Conservation (phyloP, 1,140 invertebrate genomes). For the Homalodisca vitripennis region DNA sequence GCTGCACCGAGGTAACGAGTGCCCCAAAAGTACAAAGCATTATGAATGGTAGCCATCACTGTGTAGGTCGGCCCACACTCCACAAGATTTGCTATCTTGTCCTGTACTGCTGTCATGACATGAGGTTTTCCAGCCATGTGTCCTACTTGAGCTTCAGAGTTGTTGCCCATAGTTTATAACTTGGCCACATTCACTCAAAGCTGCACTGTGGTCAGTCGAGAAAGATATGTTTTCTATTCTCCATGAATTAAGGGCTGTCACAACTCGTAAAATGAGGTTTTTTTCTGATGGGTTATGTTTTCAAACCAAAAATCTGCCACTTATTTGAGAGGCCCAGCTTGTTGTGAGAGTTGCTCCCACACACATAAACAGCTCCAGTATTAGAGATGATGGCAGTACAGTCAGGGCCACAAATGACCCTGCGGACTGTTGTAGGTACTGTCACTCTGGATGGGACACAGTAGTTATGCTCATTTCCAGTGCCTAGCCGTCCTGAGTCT, state of each 20-base stretch:
- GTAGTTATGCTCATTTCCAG: conserved; percentile 58
- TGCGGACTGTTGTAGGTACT: conserved; percentile 45
- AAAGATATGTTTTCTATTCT: conserved; percentile 56
- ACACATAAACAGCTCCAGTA: conserved; percentile 61
- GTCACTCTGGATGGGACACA: conserved; percentile 34
- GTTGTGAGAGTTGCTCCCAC: conserved; percentile 67
- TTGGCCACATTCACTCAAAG: conserved; percentile 64
- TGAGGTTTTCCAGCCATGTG: conserved; percentile 51
- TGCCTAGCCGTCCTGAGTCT: conserved; percentile 61
- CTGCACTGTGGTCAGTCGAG: conserved; percentile 57
- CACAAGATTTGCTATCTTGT: conserved; percentile 57
- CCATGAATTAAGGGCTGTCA: conserved; percentile 36
- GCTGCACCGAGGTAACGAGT: conserved; percentile 47
- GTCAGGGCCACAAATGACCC: conserved; percentile 62
- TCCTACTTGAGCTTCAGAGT: conserved; percentile 60
- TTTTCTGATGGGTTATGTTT: conserved; percentile 19
- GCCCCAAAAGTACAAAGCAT: conserved; percentile 71
- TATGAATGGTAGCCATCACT: conserved; percentile 61
- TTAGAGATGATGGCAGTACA: conserved; percentile 65
- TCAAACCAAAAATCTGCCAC: conserved; percentile 31
- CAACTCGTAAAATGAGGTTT: conserved; percentile 28
- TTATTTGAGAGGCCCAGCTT: conserved; percentile 60
- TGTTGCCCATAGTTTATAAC: conserved; percentile 65
- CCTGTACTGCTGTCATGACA: conserved; percentile 55
- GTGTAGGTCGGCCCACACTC: conserved; percentile 66